Conservation (phyloP, 2,888 invertebrate species). For the Hyposoter didymator region DNA sequence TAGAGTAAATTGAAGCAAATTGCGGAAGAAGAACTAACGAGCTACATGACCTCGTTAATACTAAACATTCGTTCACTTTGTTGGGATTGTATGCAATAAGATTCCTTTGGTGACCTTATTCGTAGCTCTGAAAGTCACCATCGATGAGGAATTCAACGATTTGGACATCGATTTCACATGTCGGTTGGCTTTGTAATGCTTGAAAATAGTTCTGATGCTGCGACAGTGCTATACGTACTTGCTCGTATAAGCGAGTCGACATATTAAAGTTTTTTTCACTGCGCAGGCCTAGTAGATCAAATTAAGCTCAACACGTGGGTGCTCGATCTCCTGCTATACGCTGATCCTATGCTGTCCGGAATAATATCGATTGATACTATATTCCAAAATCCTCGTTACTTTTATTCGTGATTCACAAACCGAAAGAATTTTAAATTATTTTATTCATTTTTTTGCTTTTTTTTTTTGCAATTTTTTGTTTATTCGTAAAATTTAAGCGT, state of each 20-base stretch:
- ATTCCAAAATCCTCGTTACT: neutral
- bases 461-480: too few species aligned
- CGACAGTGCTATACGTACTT: neutral
- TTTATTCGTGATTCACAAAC: neutral
- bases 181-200: neutral
- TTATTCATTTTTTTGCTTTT: too few species aligned
- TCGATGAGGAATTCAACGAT: neutral
- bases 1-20: constrained; percentile 36
- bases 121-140: neutral
- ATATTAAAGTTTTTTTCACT: neutral
- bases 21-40: constrained; percentile 37
- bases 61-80: constrained; percentile 18
- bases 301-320: neutral
- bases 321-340: neutral
- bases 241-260: neutral
- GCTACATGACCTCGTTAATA: constrained; percentile 40
- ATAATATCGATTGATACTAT: neutral
- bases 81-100: constrained; percentile 23
- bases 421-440: too few species aligned
- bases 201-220: neutral
- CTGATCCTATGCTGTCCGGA: neutral
- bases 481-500: too few species aligned
- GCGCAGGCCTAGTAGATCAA: constrained; percentile 8
- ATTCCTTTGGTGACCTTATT: constrained; percentile 18
- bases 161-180: neutral